A percentile compares a stretch with the other conserved stretches of the same genome.
Evolutionary conservation across 2,113 vertebrate genomes (phyloP).

Genomic region (Nothobranchius kuhntae): DNA sequence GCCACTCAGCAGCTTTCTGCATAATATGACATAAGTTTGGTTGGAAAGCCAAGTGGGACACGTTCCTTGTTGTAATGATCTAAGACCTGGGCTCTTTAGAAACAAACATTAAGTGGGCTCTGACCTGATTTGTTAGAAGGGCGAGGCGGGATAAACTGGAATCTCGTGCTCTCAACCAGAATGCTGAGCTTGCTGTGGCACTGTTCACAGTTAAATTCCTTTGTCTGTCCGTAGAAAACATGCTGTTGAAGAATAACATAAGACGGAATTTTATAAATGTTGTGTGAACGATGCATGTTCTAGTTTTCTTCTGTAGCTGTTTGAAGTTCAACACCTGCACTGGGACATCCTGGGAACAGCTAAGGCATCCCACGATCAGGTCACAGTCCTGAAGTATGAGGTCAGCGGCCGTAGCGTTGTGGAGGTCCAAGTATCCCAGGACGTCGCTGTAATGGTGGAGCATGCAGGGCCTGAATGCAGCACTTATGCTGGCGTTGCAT

Average conservation of each 20-base stretch:
- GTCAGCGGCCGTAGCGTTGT: constrained; percentile 73
- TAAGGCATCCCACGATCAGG: constrained; percentile 76
- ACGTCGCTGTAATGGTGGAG: constrained; percentile 80
- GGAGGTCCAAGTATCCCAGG: constrained; percentile 82
- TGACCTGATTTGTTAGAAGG: constrained; percentile 69
- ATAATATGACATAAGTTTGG: constrained; percentile 1
- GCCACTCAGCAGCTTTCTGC: background rate
- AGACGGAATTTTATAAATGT: background rate
- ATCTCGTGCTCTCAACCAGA: constrained; percentile 75
- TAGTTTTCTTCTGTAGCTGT: background rate
- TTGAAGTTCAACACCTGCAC: constrained; percentile 63
- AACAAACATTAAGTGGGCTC: constrained; percentile 17
- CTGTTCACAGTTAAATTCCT: constrained; percentile 78
- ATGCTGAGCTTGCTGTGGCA: constrained; percentile 81
- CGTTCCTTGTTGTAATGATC: background rate
- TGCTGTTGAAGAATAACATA: constrained; percentile 51
- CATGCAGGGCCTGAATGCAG: constrained; percentile 77
- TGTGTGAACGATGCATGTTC: background rate
- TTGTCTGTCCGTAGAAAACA: constrained; percentile 77
- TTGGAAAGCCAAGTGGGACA: constrained; percentile 5
- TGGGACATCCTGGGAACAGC: constrained; percentile 76
- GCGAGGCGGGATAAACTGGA: constrained; percentile 75
- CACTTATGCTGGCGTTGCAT: constrained; percentile 76
- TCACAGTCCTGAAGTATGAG: constrained; percentile 79
- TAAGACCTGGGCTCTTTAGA: constrained; percentile 17